These are phyloP conservation scores for Notospermus geniculatus DNA, from an alignment of 1,140 invertebrate genomes.

Conservation along the genomic window DNA sequence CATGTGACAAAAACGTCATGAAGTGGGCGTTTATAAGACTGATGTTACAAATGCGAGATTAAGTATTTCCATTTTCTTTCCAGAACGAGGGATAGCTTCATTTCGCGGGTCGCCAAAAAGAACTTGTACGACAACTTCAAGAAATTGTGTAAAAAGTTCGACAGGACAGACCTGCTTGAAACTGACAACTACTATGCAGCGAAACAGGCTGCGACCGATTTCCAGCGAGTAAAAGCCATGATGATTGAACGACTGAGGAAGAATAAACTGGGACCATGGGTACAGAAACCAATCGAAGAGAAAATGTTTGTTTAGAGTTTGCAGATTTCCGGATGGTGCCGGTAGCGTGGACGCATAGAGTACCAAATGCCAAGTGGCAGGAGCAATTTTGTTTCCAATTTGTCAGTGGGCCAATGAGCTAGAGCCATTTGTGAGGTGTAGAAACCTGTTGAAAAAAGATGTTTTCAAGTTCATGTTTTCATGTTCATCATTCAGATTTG, in stretches of 20 bases:
- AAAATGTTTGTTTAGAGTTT: conserved; percentile 51
- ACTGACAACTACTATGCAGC: conserved; percentile 43
- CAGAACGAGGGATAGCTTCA: conserved; percentile 40
- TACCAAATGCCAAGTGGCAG: too few relatives aligned
- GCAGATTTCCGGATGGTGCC: too few relatives aligned
- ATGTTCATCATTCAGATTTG: too few relatives aligned
- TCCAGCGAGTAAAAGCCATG: conserved; percentile 50
- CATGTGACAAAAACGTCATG: too few relatives aligned
- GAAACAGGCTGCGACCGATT: conserved; percentile 47
- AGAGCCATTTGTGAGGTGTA: too few relatives aligned
- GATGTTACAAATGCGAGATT: too few relatives aligned
- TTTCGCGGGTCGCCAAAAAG: conserved; percentile 52
- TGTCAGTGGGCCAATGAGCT: too few relatives aligned
- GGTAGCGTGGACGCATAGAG: too few relatives aligned
- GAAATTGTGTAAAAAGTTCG: conserved; percentile 43
- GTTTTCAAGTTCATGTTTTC: too few relatives aligned
- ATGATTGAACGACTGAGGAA: conserved; percentile 49
- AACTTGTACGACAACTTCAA: conserved; percentile 50
- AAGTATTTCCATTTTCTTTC: conserved; percentile 18
- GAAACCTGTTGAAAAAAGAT: too few relatives aligned
- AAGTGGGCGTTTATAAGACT: too few relatives aligned
- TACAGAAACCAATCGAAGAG: conserved; percentile 56
- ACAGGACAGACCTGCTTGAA: conserved; percentile 37
- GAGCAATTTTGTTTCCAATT: too few relatives aligned
- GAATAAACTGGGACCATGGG: conserved; percentile 51